phyloP scores from a whole-genome alignment of 1,140 invertebrate genomes.

The Leptinotarsa undecemlineata region DNA sequence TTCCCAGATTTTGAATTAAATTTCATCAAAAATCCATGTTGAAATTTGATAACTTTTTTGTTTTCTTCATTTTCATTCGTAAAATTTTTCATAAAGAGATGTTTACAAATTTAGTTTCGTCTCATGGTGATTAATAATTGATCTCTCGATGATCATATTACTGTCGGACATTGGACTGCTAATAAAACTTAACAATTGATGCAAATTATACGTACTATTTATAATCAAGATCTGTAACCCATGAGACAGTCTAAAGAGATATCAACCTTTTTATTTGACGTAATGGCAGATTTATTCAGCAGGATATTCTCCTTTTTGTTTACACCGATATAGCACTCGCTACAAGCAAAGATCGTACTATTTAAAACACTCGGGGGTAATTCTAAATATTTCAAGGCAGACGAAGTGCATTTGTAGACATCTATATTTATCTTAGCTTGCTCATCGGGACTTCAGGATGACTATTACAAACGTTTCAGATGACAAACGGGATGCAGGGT shows the following conservation, averaged over 20 bases:
- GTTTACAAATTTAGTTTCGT: too few species aligned
- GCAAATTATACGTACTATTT: not conserved
- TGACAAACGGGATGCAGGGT: too few species aligned
- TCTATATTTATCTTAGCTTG: slow-evolving; percentile 7
- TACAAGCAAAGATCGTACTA: not conserved
- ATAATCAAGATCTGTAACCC: not conserved
- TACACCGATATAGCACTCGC: not conserved
- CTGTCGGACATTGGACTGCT: too few species aligned
- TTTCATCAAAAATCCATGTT: too few species aligned
- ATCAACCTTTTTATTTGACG: not conserved
- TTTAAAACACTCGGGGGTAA: slow-evolving; percentile 24
- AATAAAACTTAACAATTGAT: not conserved
- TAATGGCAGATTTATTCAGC: not conserved
- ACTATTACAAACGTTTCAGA: not conserved
- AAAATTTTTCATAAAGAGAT: too few species aligned
- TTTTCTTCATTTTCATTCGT: too few species aligned
- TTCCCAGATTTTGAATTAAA: too few species aligned
- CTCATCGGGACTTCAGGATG: not conserved
- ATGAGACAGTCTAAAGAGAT: not conserved
- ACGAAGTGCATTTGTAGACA: slow-evolving; percentile 16
- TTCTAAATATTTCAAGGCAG: slow-evolving; percentile 20
- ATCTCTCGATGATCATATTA: too few species aligned
- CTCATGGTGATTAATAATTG: too few species aligned
- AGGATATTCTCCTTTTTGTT: not conserved
- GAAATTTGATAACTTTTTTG: too few species aligned